Evolutionary conservation across 2,113 vertebrate genomes (phyloP), one percentile per base, ranked within the genome.

Genomic region (Rhizomys pruinosus): DNA sequence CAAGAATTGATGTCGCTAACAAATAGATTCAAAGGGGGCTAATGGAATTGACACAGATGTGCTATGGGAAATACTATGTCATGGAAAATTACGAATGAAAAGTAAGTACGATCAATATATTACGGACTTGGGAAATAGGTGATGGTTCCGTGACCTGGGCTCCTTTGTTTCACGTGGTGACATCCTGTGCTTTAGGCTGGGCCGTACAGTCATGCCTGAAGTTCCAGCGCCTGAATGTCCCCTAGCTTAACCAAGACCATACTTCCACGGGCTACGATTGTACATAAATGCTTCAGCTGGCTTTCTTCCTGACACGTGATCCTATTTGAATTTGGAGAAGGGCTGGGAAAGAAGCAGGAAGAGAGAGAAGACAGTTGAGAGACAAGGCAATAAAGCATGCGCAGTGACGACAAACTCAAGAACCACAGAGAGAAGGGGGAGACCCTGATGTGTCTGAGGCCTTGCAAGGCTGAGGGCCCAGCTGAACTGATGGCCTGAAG

Each of bases 11-110:
- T 89, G 42, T 84, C 29, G 77, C 68, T 80, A 95, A 95, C 79
- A 88, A 91, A 91, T 34, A 95, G 64, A 89, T 76, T 39, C 39
- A 69, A 94, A 89, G 76, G 72, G 72, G 27, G 73, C 86, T 80
- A 84, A 94, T 16, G 1, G 74, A 23, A 59, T 63, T 90, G 92
- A 63, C 66, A 68, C 0, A 52, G 39, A 27, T 61, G 79, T 39
- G 93, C 37, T 88, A 57, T 78, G 72, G 87, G 87, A 95, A 95
- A 93, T n/a, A 76, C 47, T 77, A n/a, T n/a, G 69, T 84, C 92
- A 90, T 72, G 42, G 90, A 84, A 96, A 95, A 97, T 90, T 93
- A 87, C 93, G 92, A 95, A 93, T 85, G 72, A 91, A 87, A 94
- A 97, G 8, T 72, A 73, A 94, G 25, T 27, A 12, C 27, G 61